Evolutionary conservation across 2,888 invertebrate genomes (phyloP), one percentile per base, ranked within the genome.

Genomic region (Platycnemis pennipes): DNA sequence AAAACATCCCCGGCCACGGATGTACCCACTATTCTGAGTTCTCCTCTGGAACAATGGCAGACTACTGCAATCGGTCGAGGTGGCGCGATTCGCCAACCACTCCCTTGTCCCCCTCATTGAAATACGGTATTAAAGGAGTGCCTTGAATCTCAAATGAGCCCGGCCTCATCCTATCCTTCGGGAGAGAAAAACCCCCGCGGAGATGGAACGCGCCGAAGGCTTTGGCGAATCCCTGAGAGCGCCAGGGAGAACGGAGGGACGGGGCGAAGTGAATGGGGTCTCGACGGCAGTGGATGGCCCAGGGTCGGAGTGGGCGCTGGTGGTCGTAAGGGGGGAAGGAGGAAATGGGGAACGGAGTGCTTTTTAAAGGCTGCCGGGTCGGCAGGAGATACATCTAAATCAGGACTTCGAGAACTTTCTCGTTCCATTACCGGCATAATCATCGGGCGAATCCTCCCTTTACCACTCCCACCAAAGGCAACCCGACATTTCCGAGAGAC

Each of bases 321-420:
- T 37, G 11, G 37, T 11, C 11, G 77, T 13, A 77, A 63, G 22
- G n/a, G 26, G 63, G 5, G 5, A 3, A 56, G 56, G 56, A 22
- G 22, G 22, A 63, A 77, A 77, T 37, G 37, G 77, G 37, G 77
- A 11, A 16, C 63, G 26, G 63, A 63, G 63, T 77, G 77, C 31
- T 77, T 77, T 37, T 77, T 77, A 77, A 77, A 37, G 37, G 77
- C 13, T 26, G 8, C 31, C 3, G 31, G 69, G 77, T 7, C 31
- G 37, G 77, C 11, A n/a, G 77, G 77, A 13, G 77, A 77, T 77
- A 77, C 77, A 77, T 77, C 77, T 77, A 77, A 77, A 77, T 77
- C 77, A 77, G 37, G 31, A 37, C 37, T 31, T 16, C 37, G 37
- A 77, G 37, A 77, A 77, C 77, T 77, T 77, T 77, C 77, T 3